Evolutionary conservation across 2,113 vertebrate species (phyloP).

Genomic region (Oreocharis arfaki): DNA sequence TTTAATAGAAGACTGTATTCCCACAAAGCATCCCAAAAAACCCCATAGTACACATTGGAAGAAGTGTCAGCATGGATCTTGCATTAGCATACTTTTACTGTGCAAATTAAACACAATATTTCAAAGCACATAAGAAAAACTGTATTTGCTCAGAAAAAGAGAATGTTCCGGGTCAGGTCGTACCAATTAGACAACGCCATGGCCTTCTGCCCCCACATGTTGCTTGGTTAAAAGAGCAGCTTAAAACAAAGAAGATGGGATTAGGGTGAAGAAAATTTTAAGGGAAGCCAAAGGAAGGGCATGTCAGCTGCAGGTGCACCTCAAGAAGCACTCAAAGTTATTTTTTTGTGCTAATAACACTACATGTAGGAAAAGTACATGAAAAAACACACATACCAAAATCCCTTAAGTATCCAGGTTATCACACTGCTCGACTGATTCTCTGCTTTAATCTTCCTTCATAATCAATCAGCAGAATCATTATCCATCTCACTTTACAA

Average conservation of each 20-base stretch:
- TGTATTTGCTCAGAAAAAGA: not conserved
- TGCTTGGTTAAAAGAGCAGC: not conserved
- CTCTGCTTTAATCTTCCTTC: not conserved
- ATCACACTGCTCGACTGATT: not conserved
- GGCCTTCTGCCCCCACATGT: not conserved
- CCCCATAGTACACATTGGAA: not conserved
- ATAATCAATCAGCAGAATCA: not conserved
- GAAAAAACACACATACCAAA: not conserved
- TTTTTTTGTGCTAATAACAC: not conserved
- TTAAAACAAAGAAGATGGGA: not conserved
- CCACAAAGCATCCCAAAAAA: not conserved
- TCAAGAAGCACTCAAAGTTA: not conserved
- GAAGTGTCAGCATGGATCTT: not conserved
- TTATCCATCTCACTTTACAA: not conserved
- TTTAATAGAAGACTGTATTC: not conserved
- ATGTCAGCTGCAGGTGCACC: not conserved
- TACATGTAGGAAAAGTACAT: not conserved
- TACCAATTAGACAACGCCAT: not conserved
- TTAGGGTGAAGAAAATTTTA: not conserved
- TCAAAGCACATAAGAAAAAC: not conserved
- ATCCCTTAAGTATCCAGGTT: not conserved
- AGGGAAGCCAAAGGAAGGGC: not conserved
- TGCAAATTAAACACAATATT: not conserved
- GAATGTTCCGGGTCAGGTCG: accelerated
- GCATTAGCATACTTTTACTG: not conserved